Base-by-base conservation (phyloP, 1,140 invertebrate genomes). In the Cydia splendana region DNA sequence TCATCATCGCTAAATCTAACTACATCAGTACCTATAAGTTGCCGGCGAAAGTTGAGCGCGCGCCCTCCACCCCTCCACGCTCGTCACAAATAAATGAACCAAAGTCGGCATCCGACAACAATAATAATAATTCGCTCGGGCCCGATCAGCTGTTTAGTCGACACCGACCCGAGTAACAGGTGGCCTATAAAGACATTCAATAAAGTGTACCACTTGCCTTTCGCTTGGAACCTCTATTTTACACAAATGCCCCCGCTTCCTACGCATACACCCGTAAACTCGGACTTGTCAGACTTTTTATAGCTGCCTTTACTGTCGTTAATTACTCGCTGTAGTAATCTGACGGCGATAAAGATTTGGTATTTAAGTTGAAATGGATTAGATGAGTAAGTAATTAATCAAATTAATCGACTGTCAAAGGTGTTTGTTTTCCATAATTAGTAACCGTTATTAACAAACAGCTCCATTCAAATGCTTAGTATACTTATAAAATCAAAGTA, bases 111-210 rank as follows among this genome's bases (percentile, higher is more conserved):
- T 89, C 85, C 88, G 88, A 87, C 87, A 84, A 88, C 85, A 90
- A 88, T 91, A 91, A 91, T 92, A 92, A 92, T 93, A 93, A 91
- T 91, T 91, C 87, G 88, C 81, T 83, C 87, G 87, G 84, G 85
- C 84, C 80, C 87, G 89, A 91, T 93, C 91, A 93, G 91, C 91
- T 93, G 91, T 90, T 91, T 86, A 79, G 83, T 81, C 85, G 84
- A 86, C 85, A 91, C 86, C 84, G 90, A 89, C 87, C 88, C 88
- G 85, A 85, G 87, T 92, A 93, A 94, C 93, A 94, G 93, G 93
- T 94, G 91, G 91, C 88, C 90, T 90, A 92, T 93, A 93, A 93
- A 94, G 91, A 93, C 91, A 92, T 93, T 93, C 89, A 90, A 93
- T 93, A 91, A 94, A 93, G 82, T 91, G 87, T 86, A 88, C 88